phyloP scores from a whole-genome alignment of 2,888 invertebrate species.

The Sesamia inferens region DNA sequence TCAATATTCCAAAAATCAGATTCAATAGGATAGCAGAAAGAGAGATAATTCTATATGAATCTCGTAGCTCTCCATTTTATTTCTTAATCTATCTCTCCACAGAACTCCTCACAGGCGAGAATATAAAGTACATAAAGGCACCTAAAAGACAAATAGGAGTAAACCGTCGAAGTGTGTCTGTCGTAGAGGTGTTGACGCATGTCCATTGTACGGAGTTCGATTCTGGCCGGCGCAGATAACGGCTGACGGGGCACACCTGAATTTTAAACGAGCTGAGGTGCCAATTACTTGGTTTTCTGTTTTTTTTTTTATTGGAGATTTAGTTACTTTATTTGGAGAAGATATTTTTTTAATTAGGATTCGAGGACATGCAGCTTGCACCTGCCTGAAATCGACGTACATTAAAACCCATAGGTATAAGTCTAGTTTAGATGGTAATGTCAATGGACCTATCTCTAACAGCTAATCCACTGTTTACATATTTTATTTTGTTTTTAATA shows the following conservation, averaged over 20 bases:
- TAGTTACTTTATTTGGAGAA: conserved; percentile 15
- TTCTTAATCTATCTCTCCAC: conserved; percentile 4
- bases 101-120: not conserved
- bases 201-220: conserved; percentile 75
- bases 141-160: conserved; percentile 64
- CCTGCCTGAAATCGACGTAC: not conserved
- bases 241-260: conserved; percentile 74
- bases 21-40: not conserved
- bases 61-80: not conserved
- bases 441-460: not conserved
- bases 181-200: conserved; percentile 68
- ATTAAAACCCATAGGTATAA: not conserved
- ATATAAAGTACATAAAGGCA: conserved; percentile 39
- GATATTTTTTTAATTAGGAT: conserved; percentile 5
- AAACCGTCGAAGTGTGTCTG: conserved; percentile 53
- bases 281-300: conserved; percentile 67
- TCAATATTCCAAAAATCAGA: not conserved
- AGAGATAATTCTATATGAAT: not conserved
- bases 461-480: not conserved
- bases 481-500: no score
- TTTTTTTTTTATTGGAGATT: conserved; percentile 28
- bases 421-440: not conserved
- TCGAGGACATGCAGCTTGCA: not conserved
- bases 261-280: conserved; percentile 72
- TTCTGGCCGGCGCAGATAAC: conserved; percentile 69